Evolutionary conservation across 1,140 invertebrate genomes (phyloP).

Genomic region (Drosophila asahinai): DNA sequence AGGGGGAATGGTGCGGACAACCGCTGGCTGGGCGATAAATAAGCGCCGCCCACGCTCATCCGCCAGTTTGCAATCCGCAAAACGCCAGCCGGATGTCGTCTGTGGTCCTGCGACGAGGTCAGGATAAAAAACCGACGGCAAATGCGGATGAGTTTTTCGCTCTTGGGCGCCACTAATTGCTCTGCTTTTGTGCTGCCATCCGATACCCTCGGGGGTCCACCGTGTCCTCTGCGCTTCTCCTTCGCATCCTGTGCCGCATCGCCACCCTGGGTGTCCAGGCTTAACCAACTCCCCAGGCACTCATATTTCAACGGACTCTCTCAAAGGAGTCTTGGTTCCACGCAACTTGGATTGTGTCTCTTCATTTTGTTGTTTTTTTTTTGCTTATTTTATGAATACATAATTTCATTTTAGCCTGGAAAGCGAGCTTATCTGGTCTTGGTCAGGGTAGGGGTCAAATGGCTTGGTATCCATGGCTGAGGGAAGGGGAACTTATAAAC

Average conservation of each 20-base stretch:
- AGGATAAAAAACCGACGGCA: slow-evolving; percentile 27
- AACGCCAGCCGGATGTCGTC: slow-evolving; percentile 22
- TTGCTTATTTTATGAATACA: slow-evolving; percentile 45
- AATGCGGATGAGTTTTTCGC: slow-evolving; percentile 66
- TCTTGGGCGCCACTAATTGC: slow-evolving; percentile 80
- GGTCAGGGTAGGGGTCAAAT: slow-evolving; percentile 13
- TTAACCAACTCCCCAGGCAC: slow-evolving; percentile 30
- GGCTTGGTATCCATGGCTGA: neutral
- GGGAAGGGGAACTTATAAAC: neutral
- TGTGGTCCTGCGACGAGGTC: slow-evolving; percentile 27
- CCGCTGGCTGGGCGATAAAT: slow-evolving; percentile 48
- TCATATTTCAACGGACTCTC: slow-evolving; percentile 48
- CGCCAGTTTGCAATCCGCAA: neutral
- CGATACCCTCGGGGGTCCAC: slow-evolving; percentile 16
- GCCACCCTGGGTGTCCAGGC: neutral
- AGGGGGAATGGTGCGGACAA: neutral
- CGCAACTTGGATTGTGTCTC: slow-evolving; percentile 3
- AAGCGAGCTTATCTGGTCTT: slow-evolving; percentile 21
- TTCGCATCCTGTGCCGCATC: neutral
- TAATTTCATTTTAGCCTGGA: slow-evolving; percentile 51
- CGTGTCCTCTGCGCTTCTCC: neutral
- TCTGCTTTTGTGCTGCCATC: slow-evolving; percentile 54
- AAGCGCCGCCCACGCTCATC: slow-evolving; percentile 37
- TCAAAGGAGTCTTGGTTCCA: slow-evolving; percentile 4
- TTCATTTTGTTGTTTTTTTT: slow-evolving; percentile 1